Conservation (phyloP, 2,797 vertebrate genomes). For the Pangasius mekongensis region DNA sequence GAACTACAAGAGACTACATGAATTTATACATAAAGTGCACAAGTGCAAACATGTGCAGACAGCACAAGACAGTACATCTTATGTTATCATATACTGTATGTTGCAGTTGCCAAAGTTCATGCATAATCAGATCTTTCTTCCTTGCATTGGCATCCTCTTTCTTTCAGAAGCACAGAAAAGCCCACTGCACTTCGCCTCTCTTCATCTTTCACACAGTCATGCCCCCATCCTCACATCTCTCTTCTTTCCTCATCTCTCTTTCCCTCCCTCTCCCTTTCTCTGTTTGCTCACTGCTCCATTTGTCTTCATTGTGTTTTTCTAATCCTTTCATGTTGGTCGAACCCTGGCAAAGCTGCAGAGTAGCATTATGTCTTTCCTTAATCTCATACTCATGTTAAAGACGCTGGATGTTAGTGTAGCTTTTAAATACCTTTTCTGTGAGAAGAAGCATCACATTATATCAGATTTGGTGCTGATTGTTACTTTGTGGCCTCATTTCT, state of each 20-base stretch:
- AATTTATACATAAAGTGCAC: no score
- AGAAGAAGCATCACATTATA: neutral
- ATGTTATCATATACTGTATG: neutral
- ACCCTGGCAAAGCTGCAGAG: constrained; percentile 37
- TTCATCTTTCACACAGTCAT: constrained; percentile 57
- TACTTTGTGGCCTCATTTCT: neutral
- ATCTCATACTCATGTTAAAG: neutral
- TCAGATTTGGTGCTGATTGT: neutral
- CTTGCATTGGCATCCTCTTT: constrained; percentile 72
- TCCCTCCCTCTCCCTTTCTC: constrained; percentile 45
- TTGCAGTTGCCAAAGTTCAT: neutral
- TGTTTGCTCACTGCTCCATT: constrained; percentile 40
- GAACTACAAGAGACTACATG: no score
- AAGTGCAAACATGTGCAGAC: no score
- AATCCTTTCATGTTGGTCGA: constrained; percentile 54
- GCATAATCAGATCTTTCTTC: constrained; percentile 4
- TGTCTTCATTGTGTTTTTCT: constrained; percentile 53
- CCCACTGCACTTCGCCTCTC: constrained; percentile 66
- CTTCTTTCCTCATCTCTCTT: neutral
- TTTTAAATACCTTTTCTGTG: neutral
- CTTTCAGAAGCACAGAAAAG: constrained; percentile 82
- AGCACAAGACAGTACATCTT: no score
- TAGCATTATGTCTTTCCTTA: neutral
- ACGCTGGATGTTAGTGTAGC: neutral
- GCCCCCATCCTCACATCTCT: constrained; percentile 20